phyloP scores from a whole-genome alignment of 1,140 invertebrate genomes.

The Lordiphosa stackelbergi region DNA sequence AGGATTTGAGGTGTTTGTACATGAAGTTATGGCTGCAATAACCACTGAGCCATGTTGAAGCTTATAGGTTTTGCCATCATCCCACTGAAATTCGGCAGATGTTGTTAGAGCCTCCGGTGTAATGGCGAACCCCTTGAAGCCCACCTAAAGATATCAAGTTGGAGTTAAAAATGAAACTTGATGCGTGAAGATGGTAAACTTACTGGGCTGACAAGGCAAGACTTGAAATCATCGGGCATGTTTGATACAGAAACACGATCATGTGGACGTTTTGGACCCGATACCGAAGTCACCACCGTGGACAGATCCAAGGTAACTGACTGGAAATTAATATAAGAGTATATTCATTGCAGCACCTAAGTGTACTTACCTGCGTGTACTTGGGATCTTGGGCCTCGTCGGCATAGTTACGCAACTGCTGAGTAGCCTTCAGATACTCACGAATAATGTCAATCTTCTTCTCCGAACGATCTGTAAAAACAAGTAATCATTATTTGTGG shows the following conservation, averaged over 20 bases:
- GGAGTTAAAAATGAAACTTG: slow-evolving; percentile 1
- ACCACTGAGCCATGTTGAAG: slow-evolving; percentile 95
- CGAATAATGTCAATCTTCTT: slow-evolving; percentile 91
- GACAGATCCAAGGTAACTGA: slow-evolving; percentile 91
- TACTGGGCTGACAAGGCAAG: slow-evolving; percentile 94
- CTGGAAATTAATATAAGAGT: slow-evolving; percentile 72
- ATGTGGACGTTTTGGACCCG: slow-evolving; percentile 97
- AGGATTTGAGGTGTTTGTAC: slow-evolving; percentile 98
- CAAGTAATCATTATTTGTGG: slow-evolving; percentile 3
- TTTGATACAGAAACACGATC: slow-evolving; percentile 93
- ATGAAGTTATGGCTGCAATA: slow-evolving; percentile 98
- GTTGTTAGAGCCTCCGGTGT: slow-evolving; percentile 82
- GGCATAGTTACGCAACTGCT: slow-evolving; percentile 91
- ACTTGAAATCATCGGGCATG: slow-evolving; percentile 93
- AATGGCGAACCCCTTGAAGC: slow-evolving; percentile 97
- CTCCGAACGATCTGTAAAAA: slow-evolving; percentile 84
- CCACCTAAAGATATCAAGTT: slow-evolving; percentile 80
- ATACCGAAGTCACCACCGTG: slow-evolving; percentile 95
- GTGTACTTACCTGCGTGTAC: slow-evolving; percentile 84
- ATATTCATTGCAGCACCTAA: not conserved
- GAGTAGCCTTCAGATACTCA: slow-evolving; percentile 88
- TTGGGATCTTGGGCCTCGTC: slow-evolving; percentile 88
- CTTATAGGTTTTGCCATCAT: slow-evolving; percentile 90
- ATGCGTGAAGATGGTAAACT: slow-evolving; percentile 37
- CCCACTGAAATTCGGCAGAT: slow-evolving; percentile 86